phyloP scores from a whole-genome alignment of 2,888 invertebrate species.

The Tipula helvola region DNA sequence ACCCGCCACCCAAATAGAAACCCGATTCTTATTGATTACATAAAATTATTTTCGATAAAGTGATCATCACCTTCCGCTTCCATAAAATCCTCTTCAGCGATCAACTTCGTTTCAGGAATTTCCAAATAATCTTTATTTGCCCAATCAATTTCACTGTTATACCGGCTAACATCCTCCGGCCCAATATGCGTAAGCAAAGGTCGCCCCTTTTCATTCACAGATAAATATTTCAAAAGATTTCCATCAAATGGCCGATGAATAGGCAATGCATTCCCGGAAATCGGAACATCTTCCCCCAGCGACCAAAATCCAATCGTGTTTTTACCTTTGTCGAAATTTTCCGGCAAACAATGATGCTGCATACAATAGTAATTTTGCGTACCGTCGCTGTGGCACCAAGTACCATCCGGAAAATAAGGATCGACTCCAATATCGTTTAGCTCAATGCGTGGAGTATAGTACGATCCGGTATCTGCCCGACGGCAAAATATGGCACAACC shows the following conservation, averaged over 20 bases:
- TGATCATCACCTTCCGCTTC: background rate
- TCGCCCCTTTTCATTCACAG: conserved; percentile 44
- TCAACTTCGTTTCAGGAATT: conserved; percentile 27
- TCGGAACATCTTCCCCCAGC: conserved; percentile 42
- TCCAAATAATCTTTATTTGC: conserved; percentile 53
- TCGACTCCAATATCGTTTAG: conserved; percentile 59
- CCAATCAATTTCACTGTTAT: conserved; percentile 39
- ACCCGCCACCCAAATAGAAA: background rate
- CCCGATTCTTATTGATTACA: background rate
- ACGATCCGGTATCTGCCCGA: conserved; percentile 48
- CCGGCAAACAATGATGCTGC: conserved; percentile 62
- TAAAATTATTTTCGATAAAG: background rate
- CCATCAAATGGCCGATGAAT: conserved; percentile 35
- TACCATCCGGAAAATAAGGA: conserved; percentile 69
- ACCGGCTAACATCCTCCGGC: conserved; percentile 34
- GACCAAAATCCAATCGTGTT: conserved; percentile 34
- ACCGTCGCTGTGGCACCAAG: conserved; percentile 61
- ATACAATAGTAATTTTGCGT: conserved; percentile 55
- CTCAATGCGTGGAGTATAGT: conserved; percentile 64
- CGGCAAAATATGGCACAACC: conserved; percentile 66
- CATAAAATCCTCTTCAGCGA: background rate
- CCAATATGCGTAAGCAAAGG: conserved; percentile 47
- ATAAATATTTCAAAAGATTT: conserved; percentile 45
- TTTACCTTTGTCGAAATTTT: conserved; percentile 24
- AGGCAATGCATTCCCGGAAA: conserved; percentile 52